Evolutionary conservation across 2,113 vertebrate species (phyloP).

Genomic region (Hiodon tergisus): DNA sequence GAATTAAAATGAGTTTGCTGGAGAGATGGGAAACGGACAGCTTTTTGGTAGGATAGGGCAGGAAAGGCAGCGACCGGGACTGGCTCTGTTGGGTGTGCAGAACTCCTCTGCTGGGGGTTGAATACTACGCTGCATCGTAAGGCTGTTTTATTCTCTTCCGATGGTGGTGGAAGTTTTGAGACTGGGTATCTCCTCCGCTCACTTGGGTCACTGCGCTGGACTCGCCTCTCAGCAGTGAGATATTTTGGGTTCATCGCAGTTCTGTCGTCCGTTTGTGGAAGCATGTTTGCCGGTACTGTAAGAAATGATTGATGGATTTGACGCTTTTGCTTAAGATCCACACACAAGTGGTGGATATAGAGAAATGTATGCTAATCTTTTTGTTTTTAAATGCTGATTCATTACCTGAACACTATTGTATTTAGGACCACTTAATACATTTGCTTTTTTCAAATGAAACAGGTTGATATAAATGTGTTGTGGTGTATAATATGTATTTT

Average conservation of each 20-base stretch:
- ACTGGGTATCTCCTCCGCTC: too few relatives aligned
- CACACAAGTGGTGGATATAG: slow-evolving; percentile 38
- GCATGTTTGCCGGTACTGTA: slow-evolving; percentile 4
- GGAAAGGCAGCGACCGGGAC: neutral
- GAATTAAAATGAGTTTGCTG: neutral
- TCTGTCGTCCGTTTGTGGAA: slow-evolving; percentile 4
- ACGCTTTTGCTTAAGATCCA: slow-evolving; percentile 21
- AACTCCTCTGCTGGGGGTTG: neutral
- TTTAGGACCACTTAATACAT: slow-evolving; percentile 55
- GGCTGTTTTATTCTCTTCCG: neutral
- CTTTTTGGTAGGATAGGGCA: neutral
- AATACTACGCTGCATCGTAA: neutral
- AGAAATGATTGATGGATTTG: neutral
- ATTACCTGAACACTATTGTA: slow-evolving; percentile 52
- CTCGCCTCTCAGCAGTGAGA: neutral
- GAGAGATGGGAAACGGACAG: neutral
- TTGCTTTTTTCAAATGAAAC: slow-evolving; percentile 43
- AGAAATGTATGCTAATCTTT: slow-evolving; percentile 27
- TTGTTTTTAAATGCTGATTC: slow-evolving; percentile 23
- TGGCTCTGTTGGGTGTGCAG: neutral
- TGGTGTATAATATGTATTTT: slow-evolving; percentile 55
- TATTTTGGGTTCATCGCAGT: neutral
- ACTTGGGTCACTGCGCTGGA: too few relatives aligned
- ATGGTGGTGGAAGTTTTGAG: too few relatives aligned
- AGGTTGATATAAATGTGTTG: slow-evolving; percentile 49